These are phyloP conservation scores for Bettongia penicillata DNA, from an alignment of 2,113 vertebrate species.

Conservation along the genomic window DNA sequence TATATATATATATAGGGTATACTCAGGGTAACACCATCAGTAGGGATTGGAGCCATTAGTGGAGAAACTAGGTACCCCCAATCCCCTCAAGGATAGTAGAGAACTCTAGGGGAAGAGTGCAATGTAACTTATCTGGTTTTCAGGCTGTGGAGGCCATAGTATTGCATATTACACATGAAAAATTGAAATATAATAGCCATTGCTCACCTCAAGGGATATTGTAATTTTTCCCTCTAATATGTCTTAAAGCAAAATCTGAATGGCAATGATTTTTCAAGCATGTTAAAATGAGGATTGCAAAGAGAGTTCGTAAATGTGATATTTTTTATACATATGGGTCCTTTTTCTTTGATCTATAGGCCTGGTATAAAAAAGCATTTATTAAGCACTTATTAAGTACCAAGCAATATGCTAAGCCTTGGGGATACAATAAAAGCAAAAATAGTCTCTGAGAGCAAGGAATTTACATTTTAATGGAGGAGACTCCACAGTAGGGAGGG, in stretches of 20 bases:
- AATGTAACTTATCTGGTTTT: neutral
- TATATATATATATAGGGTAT: neutral
- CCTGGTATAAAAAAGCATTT: neutral
- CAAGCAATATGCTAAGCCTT: neutral
- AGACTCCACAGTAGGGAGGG: neutral
- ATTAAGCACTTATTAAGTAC: neutral
- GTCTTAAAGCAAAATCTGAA: neutral
- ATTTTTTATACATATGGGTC: neutral
- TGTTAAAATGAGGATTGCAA: neutral
- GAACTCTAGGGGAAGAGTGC: neutral
- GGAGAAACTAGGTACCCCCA: neutral
- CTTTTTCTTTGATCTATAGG: neutral
- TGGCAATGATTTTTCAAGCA: neutral
- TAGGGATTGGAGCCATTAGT: neutral
- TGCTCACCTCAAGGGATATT: neutral
- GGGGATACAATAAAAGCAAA: neutral
- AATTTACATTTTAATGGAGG: neutral
- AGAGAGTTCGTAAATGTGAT: neutral
- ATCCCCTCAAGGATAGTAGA: neutral
- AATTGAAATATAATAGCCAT: neutral
- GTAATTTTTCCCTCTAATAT: neutral
- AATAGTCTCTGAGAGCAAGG: too few relatives aligned
- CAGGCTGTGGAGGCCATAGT: neutral
- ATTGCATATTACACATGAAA: neutral
- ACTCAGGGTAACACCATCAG: neutral